Evolutionary conservation across 1,140 invertebrate species (phyloP), one percentile per base, ranked within the genome.

Genomic region (Neocloeon triangulifer): DNA sequence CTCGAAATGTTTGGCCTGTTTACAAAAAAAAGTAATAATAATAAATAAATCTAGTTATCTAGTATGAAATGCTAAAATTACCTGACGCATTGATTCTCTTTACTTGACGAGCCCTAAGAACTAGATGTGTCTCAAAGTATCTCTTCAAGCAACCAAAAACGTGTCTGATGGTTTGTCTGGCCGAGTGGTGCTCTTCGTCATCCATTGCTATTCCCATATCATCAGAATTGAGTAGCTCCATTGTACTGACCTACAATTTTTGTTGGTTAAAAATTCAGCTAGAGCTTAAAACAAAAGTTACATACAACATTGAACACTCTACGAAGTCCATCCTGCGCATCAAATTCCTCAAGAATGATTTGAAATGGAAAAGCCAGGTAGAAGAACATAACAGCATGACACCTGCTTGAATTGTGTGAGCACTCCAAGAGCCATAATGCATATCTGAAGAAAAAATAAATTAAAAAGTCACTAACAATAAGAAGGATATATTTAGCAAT

Each of bases 321-420:
- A 8, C 91, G 53, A 2, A 95, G 57, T 0, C 89, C 89, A 62
- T 95, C 88, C 46, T 82, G 72, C 18, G 66, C 58, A 53, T 97
- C 89, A 47, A 96, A 96, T 47, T 91, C 72, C 39, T 92, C 80
- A 1, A 96, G 52, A 41, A 92, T 81, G 1, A 84, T 68, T 42
- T 77, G 66, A 51, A 92, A 96, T 33, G 85, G 75, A 52, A 95
- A 94, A 5, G 81, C 78, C 32, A 91, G 61, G 0, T 80, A 78
- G 50, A 96, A 95, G 51, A 96, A 97, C 85, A 96, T 94, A 8
- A 86, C 86, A 1, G 89, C 86, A 55, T 95, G 85, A 47, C 86
- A 92, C 37, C 86, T 61, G 20, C 88, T 88, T 0, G 86, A 94
- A 53, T 92, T 82, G 48, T 97, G 89, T 14, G 85, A 92, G 44